Evolutionary conservation across 2,113 vertebrate species (phyloP).

Genomic region (Narcine bancroftii): DNA sequence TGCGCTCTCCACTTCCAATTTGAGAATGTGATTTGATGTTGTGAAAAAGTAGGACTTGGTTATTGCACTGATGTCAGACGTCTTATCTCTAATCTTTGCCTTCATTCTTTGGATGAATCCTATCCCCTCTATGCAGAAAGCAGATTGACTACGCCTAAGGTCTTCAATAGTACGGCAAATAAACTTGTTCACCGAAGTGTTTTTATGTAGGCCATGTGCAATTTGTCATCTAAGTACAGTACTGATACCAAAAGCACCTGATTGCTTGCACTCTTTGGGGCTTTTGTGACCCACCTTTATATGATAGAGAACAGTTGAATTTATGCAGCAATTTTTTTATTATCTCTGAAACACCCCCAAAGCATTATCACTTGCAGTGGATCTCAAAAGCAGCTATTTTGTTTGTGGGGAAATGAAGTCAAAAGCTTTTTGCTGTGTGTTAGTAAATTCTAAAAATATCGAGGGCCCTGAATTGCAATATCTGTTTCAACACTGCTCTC

Average conservation of each 20-base stretch:
- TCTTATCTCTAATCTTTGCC: neutral
- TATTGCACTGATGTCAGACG: neutral
- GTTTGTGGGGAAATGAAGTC: neutral
- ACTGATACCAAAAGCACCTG: neutral
- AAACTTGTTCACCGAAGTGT: neutral
- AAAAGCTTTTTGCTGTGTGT: neutral
- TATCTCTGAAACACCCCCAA: neutral
- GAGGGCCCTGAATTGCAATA: neutral
- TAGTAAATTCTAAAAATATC: neutral
- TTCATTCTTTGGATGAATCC: neutral
- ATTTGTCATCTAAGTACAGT: neutral
- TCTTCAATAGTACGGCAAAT: neutral
- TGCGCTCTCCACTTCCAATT: neutral
- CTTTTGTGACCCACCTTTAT: neutral
- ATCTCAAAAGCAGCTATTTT: neutral
- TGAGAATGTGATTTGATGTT: neutral
- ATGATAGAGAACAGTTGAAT: neutral
- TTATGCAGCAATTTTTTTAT: neutral
- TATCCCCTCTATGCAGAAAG: neutral
- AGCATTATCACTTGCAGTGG: neutral
- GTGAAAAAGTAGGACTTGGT: neutral
- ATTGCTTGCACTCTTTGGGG: neutral
- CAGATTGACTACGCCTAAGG: neutral
- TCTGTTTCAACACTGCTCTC: neutral
- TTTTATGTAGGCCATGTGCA: neutral